These are phyloP conservation scores for Tinea trinotella DNA, from an alignment of 2,888 invertebrate genomes.

Conservation along the genomic window DNA sequence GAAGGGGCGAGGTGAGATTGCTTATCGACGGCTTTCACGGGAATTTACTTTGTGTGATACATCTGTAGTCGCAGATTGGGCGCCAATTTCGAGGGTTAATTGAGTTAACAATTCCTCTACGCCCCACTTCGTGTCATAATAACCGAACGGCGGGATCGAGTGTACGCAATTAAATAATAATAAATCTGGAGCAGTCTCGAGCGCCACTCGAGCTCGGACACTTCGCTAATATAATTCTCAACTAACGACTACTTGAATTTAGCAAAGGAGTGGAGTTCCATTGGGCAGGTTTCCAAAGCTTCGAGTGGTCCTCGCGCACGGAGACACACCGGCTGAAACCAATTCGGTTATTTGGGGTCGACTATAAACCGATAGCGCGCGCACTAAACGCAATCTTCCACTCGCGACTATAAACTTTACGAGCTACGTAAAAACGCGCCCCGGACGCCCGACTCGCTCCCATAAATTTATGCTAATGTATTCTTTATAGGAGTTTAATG, in stretches of 20 bases:
- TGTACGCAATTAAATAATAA: neutral
- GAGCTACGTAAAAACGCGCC: constrained; percentile 73
- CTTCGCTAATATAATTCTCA: neutral
- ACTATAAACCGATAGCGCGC: constrained; percentile 69
- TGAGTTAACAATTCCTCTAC: constrained; percentile 20
- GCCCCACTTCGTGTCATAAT: constrained; percentile 10
- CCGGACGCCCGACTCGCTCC: constrained; percentile 67
- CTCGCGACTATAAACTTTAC: constrained; percentile 72
- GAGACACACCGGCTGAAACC: constrained; percentile 43
- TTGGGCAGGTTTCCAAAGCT: constrained; percentile 50
- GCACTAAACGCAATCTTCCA: constrained; percentile 71
- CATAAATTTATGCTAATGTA: constrained; percentile 74
- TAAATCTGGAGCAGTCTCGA: neutral
- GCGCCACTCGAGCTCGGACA: neutral
- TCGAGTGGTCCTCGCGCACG: constrained; percentile 28
- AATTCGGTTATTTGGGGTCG: constrained; percentile 71
- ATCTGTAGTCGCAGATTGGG: constrained; percentile 24
- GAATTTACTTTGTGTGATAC: constrained; percentile 57
- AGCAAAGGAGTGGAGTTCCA: constrained; percentile 49
- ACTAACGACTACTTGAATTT: constrained; percentile 26
- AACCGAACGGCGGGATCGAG: neutral
- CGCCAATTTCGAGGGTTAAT: constrained; percentile 19
- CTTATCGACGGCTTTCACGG: constrained; percentile 63
- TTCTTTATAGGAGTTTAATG: constrained; percentile 73
- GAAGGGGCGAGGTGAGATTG: constrained; percentile 64